Evolutionary conservation across 2,888 invertebrate genomes (phyloP).

Genomic region (Tinea pellionella): DNA sequence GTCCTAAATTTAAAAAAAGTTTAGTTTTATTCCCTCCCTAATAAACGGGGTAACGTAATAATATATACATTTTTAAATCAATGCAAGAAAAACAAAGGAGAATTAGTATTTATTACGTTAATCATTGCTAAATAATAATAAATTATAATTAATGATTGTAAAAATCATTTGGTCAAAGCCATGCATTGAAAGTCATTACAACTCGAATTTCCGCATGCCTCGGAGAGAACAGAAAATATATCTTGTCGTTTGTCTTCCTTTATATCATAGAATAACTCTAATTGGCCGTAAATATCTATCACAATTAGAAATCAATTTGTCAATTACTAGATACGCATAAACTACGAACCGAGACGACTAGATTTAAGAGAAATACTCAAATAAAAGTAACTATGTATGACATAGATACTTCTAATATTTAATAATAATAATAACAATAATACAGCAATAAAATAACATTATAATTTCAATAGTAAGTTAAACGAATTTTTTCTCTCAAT

Average conservation of each 20-base stretch:
- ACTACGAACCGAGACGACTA: neutral
- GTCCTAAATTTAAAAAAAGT: too few species aligned
- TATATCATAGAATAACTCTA: constrained; percentile 1
- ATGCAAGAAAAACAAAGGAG: too few species aligned
- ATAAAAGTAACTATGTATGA: too few species aligned
- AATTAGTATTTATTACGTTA: too few species aligned
- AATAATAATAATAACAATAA: neutral
- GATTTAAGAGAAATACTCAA: neutral
- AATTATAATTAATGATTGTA: too few species aligned
- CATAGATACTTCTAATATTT: too few species aligned
- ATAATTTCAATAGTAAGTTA: constrained; percentile 31
- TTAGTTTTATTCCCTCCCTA: too few species aligned
- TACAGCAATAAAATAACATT: too few species aligned
- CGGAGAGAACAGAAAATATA: neutral
- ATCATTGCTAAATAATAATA: too few species aligned
- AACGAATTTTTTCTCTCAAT: too few species aligned
- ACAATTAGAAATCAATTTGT: constrained; percentile 3
- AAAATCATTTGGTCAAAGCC: neutral
- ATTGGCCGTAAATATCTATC: constrained; percentile 1
- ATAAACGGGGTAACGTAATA: too few species aligned
- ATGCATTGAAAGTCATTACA: neutral
- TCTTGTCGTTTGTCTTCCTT: constrained; percentile 3
- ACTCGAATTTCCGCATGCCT: neutral
- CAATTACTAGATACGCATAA: neutral
- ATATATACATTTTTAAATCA: too few species aligned